Evolutionary conservation across 2,797 vertebrate genomes (phyloP).

Genomic region (Setipinna tenuifilis): DNA sequence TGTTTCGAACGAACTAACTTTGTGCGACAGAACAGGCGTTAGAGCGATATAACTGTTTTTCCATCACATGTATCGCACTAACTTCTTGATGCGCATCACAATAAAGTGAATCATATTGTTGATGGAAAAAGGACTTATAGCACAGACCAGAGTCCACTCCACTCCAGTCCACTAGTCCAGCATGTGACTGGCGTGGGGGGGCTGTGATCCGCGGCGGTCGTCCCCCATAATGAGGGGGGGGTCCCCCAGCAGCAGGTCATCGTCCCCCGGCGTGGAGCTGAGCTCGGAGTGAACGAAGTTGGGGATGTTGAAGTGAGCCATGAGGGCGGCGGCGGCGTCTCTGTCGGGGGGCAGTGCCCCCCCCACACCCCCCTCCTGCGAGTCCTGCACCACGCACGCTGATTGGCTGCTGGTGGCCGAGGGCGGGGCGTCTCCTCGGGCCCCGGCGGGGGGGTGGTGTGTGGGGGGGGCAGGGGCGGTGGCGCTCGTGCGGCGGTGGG

Average conservation of each 20-base stretch:
- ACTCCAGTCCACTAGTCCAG: neutral
- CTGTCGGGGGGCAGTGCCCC: neutral
- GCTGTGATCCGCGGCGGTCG: slow-evolving; percentile 55
- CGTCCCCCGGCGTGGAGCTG: slow-evolving; percentile 78
- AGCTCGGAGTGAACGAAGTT: slow-evolving; percentile 84
- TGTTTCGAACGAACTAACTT: too few species aligned
- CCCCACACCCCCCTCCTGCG: slow-evolving; percentile 39
- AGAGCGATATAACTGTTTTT: too few species aligned
- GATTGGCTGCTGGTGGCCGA: slow-evolving; percentile 29
- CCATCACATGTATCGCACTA: too few species aligned
- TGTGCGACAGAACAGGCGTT: too few species aligned
- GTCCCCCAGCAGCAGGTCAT: slow-evolving; percentile 80
- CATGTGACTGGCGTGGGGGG: slow-evolving; percentile 39
- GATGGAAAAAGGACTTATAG: too few species aligned
- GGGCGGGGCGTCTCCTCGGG: slow-evolving; percentile 46
- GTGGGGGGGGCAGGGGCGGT: neutral
- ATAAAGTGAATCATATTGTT: too few species aligned
- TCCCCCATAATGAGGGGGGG: slow-evolving; percentile 78
- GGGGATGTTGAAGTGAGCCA: slow-evolving; percentile 82
- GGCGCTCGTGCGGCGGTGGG: slow-evolving; percentile 53
- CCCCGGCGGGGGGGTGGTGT: too few species aligned
- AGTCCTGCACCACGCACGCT: slow-evolving; percentile 33
- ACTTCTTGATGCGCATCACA: too few species aligned
- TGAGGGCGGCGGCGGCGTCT: slow-evolving; percentile 50
- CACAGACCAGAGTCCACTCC: too few species aligned